Base-by-base conservation (phyloP, 2,113 vertebrate genomes). In the Solea solea region DNA sequence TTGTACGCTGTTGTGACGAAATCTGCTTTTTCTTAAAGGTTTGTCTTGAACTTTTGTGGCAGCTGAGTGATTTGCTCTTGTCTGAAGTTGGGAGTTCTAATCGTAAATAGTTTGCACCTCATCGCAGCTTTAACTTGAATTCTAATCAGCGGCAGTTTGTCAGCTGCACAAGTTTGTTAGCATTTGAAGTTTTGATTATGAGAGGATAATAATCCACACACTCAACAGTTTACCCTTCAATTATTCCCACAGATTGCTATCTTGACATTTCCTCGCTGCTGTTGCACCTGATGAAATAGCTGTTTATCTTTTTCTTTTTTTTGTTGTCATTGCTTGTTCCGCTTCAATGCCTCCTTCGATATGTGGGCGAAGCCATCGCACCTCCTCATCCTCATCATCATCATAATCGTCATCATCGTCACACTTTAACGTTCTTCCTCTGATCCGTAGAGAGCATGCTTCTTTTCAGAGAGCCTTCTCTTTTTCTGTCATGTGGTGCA, bases 271-370 rank as follows among this genome's bases (percentile, higher is more conserved):
- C 63, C 75, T 81, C 13, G 51, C 48, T 13, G 55, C 51, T 46
- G 71, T 72, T 54, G 71, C 76, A 72, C 76, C 80, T 84, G 86
- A 88, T 85, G 84, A 88, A 88, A 86, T 80, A 65, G 81, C 87
- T 88, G 88, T 89, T 85, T 62, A 74, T 85, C 78, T 73, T 84
- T 86, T 21, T 12, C 4, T 14, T 48, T 4, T 48, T 1, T 21
- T 21, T 21, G 21, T 21, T 21, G 21, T 21, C 21, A 21, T 59
- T 72, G 55, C 72, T 69, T 79, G 79, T 85, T 80, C 48, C 55
- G 50, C 71, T 84, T 81, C 64, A 68, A 57, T 77, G 76, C 69
- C 34, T 42, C 69, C 49, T 58, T 51, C 40, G 9, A 79, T 69
- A 13, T 69, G 63, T 80, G 74, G 60, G 64, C 44, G 9, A 21